Percentiles rank a stretch among this genome's conserved stretches.
Evolutionary conservation across 2,888 invertebrate genomes (phyloP).

Genomic region (Aphelenchoides bicaudatus): DNA sequence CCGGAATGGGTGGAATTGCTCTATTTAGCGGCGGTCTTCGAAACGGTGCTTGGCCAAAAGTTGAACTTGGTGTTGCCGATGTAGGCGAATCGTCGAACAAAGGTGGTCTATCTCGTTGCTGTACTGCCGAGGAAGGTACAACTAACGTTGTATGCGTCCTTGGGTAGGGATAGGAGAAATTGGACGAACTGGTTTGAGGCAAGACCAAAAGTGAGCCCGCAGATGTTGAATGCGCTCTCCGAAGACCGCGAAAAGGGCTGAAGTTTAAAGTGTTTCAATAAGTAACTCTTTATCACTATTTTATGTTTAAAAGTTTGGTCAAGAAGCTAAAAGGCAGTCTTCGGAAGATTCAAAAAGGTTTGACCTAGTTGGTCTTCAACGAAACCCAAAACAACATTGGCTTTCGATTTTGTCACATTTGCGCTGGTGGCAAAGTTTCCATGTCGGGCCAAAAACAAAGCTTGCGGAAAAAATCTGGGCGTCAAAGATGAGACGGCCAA

Average conservation of each 20-base stretch:
- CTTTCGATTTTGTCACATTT: too few relatives aligned
- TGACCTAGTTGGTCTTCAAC: too few relatives aligned
- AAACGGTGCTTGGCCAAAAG: slow-evolving; percentile 9
- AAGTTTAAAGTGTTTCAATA: slow-evolving; percentile 24
- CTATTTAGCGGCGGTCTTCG: slow-evolving; percentile 56
- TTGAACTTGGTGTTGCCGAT: slow-evolving; percentile 20
- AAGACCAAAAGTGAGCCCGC: slow-evolving; percentile 14
- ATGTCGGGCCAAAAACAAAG: too few relatives aligned
- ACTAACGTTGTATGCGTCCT: slow-evolving; percentile 57
- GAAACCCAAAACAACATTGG: too few relatives aligned
- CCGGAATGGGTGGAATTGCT: slow-evolving; percentile 60
- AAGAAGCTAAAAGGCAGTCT: too few relatives aligned
- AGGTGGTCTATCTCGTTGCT: slow-evolving; percentile 1
- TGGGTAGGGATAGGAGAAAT: slow-evolving; percentile 51
- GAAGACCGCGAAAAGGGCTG: slow-evolving; percentile 40
- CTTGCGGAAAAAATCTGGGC: too few relatives aligned
- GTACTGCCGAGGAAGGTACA: slow-evolving; percentile 31
- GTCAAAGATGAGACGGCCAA: too few relatives aligned
- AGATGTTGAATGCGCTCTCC: slow-evolving; percentile 33
- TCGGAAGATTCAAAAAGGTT: too few relatives aligned
- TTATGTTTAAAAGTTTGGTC: too few relatives aligned
- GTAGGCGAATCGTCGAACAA: slow-evolving; percentile 28
- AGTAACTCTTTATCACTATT: too few relatives aligned
- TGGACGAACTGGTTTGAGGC: background rate
- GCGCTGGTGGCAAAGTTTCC: too few relatives aligned